Evolutionary conservation across 2,888 invertebrate genomes (phyloP), one percentile per base, ranked within the genome.

Genomic region (Acleris cristana): DNA sequence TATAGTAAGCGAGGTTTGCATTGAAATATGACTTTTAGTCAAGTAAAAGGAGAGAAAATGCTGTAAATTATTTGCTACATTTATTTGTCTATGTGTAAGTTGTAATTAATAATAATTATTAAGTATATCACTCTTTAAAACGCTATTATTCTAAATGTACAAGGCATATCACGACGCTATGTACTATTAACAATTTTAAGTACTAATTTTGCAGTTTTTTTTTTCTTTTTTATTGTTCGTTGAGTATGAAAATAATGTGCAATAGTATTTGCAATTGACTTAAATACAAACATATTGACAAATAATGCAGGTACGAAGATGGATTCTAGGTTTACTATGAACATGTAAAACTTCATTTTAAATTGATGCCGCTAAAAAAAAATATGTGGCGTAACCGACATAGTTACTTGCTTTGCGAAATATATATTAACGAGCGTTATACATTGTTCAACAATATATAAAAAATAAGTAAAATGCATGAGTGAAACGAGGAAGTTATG

Each of bases 101-200:
- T 34, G 34, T 34, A 34, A 34, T 34, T 34, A 34, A 56, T 60
- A 51, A 60, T 56, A 44, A 61, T 26, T 60, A 55, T n/a, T 60
- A 65, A 49, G 23, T 63, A 56, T 65, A 61, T 65, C 60, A 65
- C 65, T 65, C 44, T 51, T 60, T 65, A 65, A 65, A 65, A 61
- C 44, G 45, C 65, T 65, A 65, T 30, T 65, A 61, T 8, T 61
- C 55, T 55, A 61, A 65, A 65, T 51, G 26, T 60, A 40, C 49
- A 51, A 65, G 60, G 60, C 55, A 65, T 61, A 65, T 65, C 65
- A 65, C 65, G 60, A 55, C 60, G 60, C 55, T 60, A 56, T 44
- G 49, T 51, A 61, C 55, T 65, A 65, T 45, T 8, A 51, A 64
- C 53, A 18, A 40, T 52, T 51, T 59, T 60, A 61, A 61, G 23